These are phyloP conservation scores for Leptosomus discolor DNA, from an alignment of 2,113 vertebrate species.

Conservation along the genomic window DNA sequence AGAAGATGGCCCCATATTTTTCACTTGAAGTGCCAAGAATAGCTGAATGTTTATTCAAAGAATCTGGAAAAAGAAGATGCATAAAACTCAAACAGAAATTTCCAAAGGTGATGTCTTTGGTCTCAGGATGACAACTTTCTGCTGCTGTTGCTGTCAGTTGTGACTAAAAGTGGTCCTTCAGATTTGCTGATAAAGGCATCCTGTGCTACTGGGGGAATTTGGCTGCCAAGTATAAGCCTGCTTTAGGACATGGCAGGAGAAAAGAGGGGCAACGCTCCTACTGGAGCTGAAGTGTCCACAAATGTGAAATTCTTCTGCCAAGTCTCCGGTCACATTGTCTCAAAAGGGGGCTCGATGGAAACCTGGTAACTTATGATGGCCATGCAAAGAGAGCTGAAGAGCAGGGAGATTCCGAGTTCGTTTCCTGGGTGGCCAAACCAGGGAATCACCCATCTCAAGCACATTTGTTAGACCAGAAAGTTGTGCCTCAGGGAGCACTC, in stretches of 20 bases:
- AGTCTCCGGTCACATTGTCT: neutral
- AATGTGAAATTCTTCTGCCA: neutral
- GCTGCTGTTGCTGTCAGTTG: neutral
- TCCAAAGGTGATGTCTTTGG: neutral
- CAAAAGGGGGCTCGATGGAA: neutral
- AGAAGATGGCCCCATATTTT: neutral
- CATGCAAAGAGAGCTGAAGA: neutral
- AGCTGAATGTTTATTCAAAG: neutral
- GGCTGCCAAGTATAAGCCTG: neutral
- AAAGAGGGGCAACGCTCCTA: neutral
- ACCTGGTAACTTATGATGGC: neutral
- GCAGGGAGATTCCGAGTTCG: neutral
- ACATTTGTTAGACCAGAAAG: neutral
- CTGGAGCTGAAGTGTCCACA: neutral
- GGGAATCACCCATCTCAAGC: neutral
- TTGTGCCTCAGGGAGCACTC: neutral
- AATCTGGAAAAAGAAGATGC: neutral
- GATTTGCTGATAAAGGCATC: neutral
- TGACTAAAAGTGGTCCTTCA: neutral
- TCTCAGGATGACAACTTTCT: neutral
- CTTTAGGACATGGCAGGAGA: neutral
- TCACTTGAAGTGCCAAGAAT: neutral
- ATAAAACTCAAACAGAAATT: neutral
- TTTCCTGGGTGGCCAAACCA: neutral
- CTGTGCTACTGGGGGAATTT: accelerated